Percentiles rank a stretch among this genome's conserved stretches.
phyloP scores from a whole-genome alignment of 2,888 invertebrate genomes.

The Lordiphosa andalusiaca region DNA sequence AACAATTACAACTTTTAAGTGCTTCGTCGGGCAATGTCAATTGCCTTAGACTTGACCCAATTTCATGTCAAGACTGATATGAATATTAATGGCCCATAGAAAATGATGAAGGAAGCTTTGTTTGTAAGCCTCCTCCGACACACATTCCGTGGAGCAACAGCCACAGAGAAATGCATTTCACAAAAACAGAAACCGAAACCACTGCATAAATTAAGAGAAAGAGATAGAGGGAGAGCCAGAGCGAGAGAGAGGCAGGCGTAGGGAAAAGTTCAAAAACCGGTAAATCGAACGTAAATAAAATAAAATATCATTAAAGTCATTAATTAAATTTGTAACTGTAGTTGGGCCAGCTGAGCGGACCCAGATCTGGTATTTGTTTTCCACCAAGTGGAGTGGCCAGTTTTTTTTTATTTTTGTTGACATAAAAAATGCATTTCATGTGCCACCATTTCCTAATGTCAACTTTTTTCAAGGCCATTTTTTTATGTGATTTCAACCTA shows the following conservation, averaged over 20 bases:
- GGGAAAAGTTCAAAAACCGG: slow-evolving; percentile 69
- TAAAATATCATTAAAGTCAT: slow-evolving; percentile 47
- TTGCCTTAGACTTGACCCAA: slow-evolving; percentile 57
- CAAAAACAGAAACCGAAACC: slow-evolving; percentile 37
- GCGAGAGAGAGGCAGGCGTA: slow-evolving; percentile 29
- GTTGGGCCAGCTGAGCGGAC: not conserved
- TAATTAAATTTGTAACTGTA: slow-evolving; percentile 64
- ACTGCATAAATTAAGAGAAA: slow-evolving; percentile 51
- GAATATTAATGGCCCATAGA: slow-evolving; percentile 15
- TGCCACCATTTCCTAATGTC: slow-evolving; percentile 46
- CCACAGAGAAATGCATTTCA: slow-evolving; percentile 55
- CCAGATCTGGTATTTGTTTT: too few species aligned
- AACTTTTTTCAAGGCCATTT: slow-evolving; percentile 50
- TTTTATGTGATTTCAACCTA: slow-evolving; percentile 50
- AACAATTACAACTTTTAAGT: slow-evolving; percentile 10
- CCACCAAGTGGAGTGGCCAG: too few species aligned
- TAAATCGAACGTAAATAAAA: slow-evolving; percentile 43
- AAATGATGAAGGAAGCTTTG: slow-evolving; percentile 44
- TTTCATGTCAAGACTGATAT: slow-evolving; percentile 23
- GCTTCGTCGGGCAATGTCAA: slow-evolving; percentile 48
- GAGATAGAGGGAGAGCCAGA: slow-evolving; percentile 1
- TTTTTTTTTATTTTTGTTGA: too few species aligned
- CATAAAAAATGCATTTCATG: slow-evolving; percentile 61
- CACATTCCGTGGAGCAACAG: slow-evolving; percentile 14
- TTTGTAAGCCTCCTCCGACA: slow-evolving; percentile 44